phyloP scores from a whole-genome alignment of 2,797 vertebrate genomes.

The Sciaenops ocellatus region DNA sequence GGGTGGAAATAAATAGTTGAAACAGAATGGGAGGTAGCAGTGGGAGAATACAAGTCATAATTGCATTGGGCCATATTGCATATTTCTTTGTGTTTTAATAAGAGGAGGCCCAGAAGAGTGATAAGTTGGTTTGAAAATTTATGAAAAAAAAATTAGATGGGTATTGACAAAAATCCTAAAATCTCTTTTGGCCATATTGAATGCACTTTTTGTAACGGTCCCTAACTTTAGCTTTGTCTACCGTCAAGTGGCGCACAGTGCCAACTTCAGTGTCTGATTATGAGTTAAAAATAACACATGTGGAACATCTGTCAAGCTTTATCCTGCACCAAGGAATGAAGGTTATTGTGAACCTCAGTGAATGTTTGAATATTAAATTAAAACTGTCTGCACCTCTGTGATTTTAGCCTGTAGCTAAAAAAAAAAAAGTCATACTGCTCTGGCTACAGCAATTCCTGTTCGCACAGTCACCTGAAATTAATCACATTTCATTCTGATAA shows the following conservation, averaged over 20 bases:
- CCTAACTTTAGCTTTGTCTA: neutral
- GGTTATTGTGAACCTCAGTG: neutral
- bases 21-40: neutral
- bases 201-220: neutral
- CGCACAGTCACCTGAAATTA: too few relatives aligned
- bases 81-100: neutral
- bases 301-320: neutral
- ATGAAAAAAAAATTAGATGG: too few relatives aligned
- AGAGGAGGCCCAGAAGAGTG: neutral
- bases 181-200: neutral
- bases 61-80: neutral
- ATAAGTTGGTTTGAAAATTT: neutral
- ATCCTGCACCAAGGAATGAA: neutral
- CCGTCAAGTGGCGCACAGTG: neutral
- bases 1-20: neutral
- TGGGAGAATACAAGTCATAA: constrained; percentile 2
- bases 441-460: too few relatives aligned
- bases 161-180: neutral
- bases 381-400: neutral
- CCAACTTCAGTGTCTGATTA: neutral
- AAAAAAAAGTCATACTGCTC: too few relatives aligned
- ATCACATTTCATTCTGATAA: too few relatives aligned
- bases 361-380: neutral
- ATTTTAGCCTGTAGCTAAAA: neutral
- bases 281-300: neutral